Evolutionary conservation across 2,113 vertebrate species (phyloP), one percentile per base, ranked within the genome.

Genomic region (Semicossyphus pulcher): DNA sequence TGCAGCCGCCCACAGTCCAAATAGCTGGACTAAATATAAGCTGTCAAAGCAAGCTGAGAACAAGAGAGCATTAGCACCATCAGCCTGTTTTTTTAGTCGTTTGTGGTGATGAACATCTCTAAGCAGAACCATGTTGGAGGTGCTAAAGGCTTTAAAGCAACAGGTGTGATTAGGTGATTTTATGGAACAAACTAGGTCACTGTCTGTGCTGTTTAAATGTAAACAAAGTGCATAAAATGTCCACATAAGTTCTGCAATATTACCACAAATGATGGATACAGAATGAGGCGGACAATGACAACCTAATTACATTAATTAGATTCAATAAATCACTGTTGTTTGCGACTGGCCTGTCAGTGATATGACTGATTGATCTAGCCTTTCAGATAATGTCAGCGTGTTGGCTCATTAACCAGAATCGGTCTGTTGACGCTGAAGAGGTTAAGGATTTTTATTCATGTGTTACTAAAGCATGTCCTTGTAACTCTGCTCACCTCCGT

Each of bases 1-100:
- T 18, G 1, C 28, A 11, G 57, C 52, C 51, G 15, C 51, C 63
- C 62, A 69, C 65, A n/a, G 45, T 20, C 42, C n/a, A 66, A 63
- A 63, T 28, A 8, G 28, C 62, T 28, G 29, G 44, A 74, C 42
- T 26, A 61, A 53, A 77, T 56, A 54, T 81, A 42, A 29, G 4
- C 23, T 32, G 53, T 29, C 20, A 39, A 21, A 45, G 14, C 34
- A 54, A 61, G 49, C 54, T 28, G 18, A 14, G 7, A 49, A 63
- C 23, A 75, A n/a, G 14, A 1, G 18, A 34, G 18, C 14, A 41
- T 61, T 8, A 45, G 10, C 31, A 58, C 32, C 41, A 37, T 29
- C 34, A 36, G 23, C 49, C 36, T 7, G 15, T 31, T 52, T 54
- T 29, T 37, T 12, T 10, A 76, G 15, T 54, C 36, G 11, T 11